These are phyloP conservation scores for Lerista edwardsae DNA, from an alignment of 2,797 vertebrate genomes.

Conservation along the genomic window DNA sequence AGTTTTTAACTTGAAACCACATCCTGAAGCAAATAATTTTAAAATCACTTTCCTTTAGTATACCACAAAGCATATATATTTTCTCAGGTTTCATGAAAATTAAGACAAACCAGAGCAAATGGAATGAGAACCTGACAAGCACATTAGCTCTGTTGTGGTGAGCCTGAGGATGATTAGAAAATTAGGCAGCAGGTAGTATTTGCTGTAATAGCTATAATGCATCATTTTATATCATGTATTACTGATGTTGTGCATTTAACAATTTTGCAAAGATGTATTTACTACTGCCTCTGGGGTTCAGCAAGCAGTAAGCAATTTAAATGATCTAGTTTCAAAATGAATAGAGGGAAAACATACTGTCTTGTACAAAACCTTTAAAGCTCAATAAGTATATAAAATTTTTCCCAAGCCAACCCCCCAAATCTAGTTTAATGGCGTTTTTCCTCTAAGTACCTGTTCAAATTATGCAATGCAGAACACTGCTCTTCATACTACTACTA, in stretches of 20 bases:
- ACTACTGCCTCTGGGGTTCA: slow-evolving; percentile 4
- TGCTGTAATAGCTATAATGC: slow-evolving; percentile 19
- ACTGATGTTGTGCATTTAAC: slow-evolving; percentile 26
- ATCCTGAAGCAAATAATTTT: background rate
- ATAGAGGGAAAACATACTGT: slow-evolving; percentile 28
- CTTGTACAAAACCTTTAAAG: background rate
- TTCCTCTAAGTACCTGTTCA: slow-evolving; percentile 30
- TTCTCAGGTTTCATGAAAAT: background rate
- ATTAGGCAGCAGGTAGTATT: slow-evolving; percentile 34
- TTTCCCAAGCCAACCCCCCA: background rate
- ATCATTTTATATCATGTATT: slow-evolving; percentile 30
- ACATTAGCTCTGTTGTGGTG: slow-evolving; percentile 35
- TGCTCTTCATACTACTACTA: background rate
- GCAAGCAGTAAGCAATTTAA: slow-evolving; percentile 40
- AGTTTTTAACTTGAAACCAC: background rate
- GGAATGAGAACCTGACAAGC: slow-evolving; percentile 30
- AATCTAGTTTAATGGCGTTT: background rate
- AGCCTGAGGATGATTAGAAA: slow-evolving; percentile 36
- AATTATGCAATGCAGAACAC: background rate
- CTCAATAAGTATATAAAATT: background rate
- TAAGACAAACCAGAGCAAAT: slow-evolving; percentile 12
- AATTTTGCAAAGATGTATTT: slow-evolving; percentile 21
- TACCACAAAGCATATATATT: background rate
- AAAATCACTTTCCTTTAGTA: background rate
- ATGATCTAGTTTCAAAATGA: slow-evolving; percentile 38